These are phyloP conservation scores for Noctilio leporinus DNA, from an alignment of 2,113 vertebrate species.

Conservation along the genomic window DNA sequence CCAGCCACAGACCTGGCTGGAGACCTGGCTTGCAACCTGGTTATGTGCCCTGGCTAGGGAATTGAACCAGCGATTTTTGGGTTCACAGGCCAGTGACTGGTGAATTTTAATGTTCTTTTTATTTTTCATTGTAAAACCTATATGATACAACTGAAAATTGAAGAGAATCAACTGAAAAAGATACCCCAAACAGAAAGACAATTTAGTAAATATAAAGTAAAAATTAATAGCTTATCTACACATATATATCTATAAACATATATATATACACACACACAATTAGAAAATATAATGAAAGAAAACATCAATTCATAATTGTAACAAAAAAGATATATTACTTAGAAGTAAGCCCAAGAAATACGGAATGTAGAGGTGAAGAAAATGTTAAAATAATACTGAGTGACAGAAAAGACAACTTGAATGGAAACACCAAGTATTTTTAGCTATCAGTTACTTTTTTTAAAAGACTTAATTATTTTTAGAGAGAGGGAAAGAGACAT, in stretches of 20 bases:
- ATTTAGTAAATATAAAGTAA: background rate
- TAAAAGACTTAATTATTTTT: too few species aligned
- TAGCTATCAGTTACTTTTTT: too few species aligned
- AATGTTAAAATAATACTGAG: conserved; percentile 11
- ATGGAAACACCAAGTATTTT: background rate
- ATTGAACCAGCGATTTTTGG: too few species aligned
- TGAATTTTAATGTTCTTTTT: conserved; percentile 4
- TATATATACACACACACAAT: too few species aligned
- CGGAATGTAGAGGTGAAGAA: background rate
- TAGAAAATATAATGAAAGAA: background rate
- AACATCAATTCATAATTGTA: conserved; percentile 8
- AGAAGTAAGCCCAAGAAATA: background rate
- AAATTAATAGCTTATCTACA: background rate
- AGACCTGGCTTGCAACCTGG: too few species aligned
- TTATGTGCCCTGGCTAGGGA: too few species aligned
- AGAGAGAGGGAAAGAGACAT: too few species aligned
- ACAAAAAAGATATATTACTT: background rate
- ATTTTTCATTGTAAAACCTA: background rate
- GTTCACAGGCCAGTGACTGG: too few species aligned
- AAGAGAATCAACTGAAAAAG: background rate
- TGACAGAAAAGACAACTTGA: background rate
- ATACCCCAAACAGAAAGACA: background rate
- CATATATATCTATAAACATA: too few species aligned
- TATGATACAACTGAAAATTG: background rate
- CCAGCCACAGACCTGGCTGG: too few species aligned